Conservation (phyloP, 2,888 invertebrate genomes). For the Diaperis boleti region DNA sequence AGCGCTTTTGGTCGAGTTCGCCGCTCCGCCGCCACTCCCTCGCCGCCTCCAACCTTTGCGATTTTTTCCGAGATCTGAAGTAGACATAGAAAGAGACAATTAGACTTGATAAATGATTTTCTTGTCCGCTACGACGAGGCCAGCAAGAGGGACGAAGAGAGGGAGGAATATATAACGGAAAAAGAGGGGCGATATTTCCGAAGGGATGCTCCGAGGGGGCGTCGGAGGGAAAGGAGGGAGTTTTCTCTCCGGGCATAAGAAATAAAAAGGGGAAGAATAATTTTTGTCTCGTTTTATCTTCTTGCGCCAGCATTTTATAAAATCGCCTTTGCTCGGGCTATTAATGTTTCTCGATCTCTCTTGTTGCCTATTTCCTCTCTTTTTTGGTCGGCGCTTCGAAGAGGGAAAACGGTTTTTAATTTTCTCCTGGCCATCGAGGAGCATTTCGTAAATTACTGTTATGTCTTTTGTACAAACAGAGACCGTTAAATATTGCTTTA, state of each 20-base stretch:
- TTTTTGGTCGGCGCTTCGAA: slow-evolving; percentile 44
- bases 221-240: slow-evolving; percentile 9
- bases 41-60: background rate
- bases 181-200: slow-evolving; percentile 37
- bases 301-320: slow-evolving; percentile 62
- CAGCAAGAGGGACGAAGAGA: slow-evolving; percentile 13
- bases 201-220: slow-evolving; percentile 43
- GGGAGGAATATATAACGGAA: slow-evolving; percentile 21
- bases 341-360: slow-evolving; percentile 56
- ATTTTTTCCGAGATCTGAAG: slow-evolving; percentile 48
- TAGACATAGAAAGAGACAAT: slow-evolving; percentile 62
- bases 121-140: slow-evolving; percentile 52
- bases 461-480: slow-evolving; percentile 41
- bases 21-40: too few relatives aligned
- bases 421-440: slow-evolving; percentile 50
- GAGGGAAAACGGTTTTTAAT: slow-evolving; percentile 49
- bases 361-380: slow-evolving; percentile 51
- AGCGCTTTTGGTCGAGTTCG: slow-evolving; percentile 6
- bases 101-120: slow-evolving; percentile 64
- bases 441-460: slow-evolving; percentile 47
- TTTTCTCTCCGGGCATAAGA: slow-evolving; percentile 43
- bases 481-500: slow-evolving; percentile 24
- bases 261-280: slow-evolving; percentile 63
- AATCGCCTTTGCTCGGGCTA: slow-evolving; percentile 61
- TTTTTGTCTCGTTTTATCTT: slow-evolving; percentile 64